Base-by-base conservation (phyloP, 2,888 invertebrate species). In the Herminia tarsipennalis region DNA sequence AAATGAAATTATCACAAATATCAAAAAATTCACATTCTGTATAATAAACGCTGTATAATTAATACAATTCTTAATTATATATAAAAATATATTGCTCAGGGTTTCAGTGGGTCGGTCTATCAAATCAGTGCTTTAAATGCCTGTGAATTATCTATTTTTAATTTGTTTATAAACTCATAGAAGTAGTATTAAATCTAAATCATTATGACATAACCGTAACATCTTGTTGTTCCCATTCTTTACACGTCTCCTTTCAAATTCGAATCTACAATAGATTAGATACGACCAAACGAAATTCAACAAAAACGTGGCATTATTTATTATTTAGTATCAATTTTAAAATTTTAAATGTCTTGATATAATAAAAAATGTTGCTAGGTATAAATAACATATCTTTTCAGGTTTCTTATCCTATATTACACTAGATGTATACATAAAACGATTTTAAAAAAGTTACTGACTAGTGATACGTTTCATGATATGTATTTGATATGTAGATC, bases 31-130 rank as follows among this genome's bases (percentile, higher is more conserved):
- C 77, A 76, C 76, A 73, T 83, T 46, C 80, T 86, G 84, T 86
- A 83, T 86, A 86, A 84, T 79, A 80, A 86, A 86, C 72, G 66
- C 82, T 86, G 86, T 87, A 86, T 86, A 79, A 73, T 74, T 75
- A 75, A 86, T 86, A 78, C 75, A 83, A 86, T 88, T 83, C 85
- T 85, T 87, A 88, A 82, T 86, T 81, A 84, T 83, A 82, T 88
- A 88, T 88, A 88, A 89, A 89, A 90, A 90, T 88, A 89, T 90
- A 90, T 89, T 89, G 88, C 90, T 90, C 87, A 88, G 81, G 85
- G 73, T 90, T 88, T 70, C 88, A 82, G 78, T 86, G 87, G 86
- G 86, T 87, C 83, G 86, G 86, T 87, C 76, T 81, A 83, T 83
- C 75, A 82, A 87, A 86, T 87, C 88, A 88, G 88, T 87, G 80